Base-by-base conservation (phyloP, 1,140 invertebrate species). In the Drosophila simulans region DNA sequence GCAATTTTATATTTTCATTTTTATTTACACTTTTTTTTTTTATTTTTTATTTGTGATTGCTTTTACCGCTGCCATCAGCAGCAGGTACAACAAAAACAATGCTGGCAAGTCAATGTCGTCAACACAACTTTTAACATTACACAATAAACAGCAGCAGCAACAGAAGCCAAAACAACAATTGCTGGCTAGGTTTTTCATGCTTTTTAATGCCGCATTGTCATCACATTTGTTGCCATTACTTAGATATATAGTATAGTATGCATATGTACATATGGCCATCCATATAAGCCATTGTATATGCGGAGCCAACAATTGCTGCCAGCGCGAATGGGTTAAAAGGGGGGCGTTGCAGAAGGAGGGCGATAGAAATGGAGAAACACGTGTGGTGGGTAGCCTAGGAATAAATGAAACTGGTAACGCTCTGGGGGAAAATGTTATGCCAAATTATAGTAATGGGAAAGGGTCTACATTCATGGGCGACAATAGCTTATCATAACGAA, bases 131-230 rank as follows among this genome's bases (percentile, higher is more conserved):
- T 85, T 68, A 66, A 53, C 66, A 88, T 88, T 88, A 89, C 83
- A 88, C 84, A 88, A 88, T 75, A 65, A 37, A 37, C 49, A 45
- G 7, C 42, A 58, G 17, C 42, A 43, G 31, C 62, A 68, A 31
- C 59, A 57, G 31, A 52, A 59, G 42, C 10, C 55, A 66, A 55
- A 76, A 58, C 64, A 62, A 62, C 48, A 48, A 70, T 59, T 55
- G 68, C 54, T 53, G 64, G 43, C 65, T 64, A 72, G 58, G 57
- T 56, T 68, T 84, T 83, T 80, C 68, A 84, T 80, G 79, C 66
- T 77, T 77, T 81, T 82, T 77, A 82, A 82, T 77, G 79, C 66
- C 71, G 84, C 80, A 79, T 88, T 88, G 83, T 89, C 83, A 88
- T 88, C 84, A 76, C 71, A 83, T 88, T 86, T 88, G 69, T 52